phyloP scores from a whole-genome alignment of 2,888 invertebrate genomes.

The Sarcophaga variegata region DNA sequence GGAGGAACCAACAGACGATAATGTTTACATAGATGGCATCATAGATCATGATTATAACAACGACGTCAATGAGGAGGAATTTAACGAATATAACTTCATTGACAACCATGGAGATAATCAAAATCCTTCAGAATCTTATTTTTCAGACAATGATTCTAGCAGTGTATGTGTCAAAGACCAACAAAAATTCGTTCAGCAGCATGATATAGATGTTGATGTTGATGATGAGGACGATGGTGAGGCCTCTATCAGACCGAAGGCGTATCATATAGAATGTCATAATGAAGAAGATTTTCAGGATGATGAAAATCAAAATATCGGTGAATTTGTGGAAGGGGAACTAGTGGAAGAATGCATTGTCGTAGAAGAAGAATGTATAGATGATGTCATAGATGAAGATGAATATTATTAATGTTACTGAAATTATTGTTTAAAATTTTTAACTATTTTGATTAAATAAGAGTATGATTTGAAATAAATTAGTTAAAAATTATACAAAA shows the following conservation, averaged over 20 bases:
- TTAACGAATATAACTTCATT: slow-evolving; percentile 41
- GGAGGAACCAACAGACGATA: not conserved
- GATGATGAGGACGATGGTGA: not conserved
- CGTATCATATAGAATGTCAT: slow-evolving; percentile 1
- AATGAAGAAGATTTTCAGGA: not conserved
- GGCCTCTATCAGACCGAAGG: not conserved
- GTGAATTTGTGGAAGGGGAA: not conserved
- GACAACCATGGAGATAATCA: not conserved
- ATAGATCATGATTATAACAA: slow-evolving; percentile 59
- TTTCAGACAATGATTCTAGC: not conserved
- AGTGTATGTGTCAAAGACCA: not conserved
- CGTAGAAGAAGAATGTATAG: slow-evolving; percentile 44
- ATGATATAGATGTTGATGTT: not conserved
- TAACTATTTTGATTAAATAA: not conserved
- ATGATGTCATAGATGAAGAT: slow-evolving; percentile 37
- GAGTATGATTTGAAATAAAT: slow-evolving; percentile 36
- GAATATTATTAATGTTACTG: slow-evolving; percentile 7
- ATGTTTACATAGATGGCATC: slow-evolving; percentile 42
- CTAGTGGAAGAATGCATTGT: slow-evolving; percentile 49
- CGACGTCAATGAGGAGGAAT: not conserved
- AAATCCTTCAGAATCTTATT: not conserved
- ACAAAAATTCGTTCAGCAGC: not conserved
- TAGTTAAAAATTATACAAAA: not conserved
- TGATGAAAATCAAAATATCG: not conserved
- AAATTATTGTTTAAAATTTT: slow-evolving; percentile 1